Evolutionary conservation across 2,797 vertebrate species (phyloP), one percentile per base, ranked within the genome.

Genomic region (Takifugu rubripes): DNA sequence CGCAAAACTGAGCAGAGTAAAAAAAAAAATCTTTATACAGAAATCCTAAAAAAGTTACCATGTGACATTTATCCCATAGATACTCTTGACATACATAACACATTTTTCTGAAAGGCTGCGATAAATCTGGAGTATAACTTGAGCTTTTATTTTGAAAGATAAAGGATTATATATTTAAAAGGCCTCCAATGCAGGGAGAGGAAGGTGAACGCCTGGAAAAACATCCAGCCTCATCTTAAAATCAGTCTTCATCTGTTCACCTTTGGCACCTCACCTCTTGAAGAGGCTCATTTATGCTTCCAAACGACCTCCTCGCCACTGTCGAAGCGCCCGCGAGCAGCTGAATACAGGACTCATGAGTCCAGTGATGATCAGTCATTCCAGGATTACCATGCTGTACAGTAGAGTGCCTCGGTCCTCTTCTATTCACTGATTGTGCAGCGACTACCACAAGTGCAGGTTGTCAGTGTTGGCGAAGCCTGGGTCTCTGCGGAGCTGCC

Each of bases 391-490:
- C 11, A n/a, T 3, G 6, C 15, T 3, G 1, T 48, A 49, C 6
- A 59, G 45, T 26, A 27, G 49, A 9, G 3, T 48, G 56, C 16
- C 33, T 57, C 52, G 10, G 42, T 29, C 29, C 1, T 46, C 16
- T 3, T 1, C 15, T 26, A 54, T 24, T 50, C 3, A 16, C 36
- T 16, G 17, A 25, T 33, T 25, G 4, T 3, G 40, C 26, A 29
- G 52, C 8, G 6, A 10, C 72, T 86, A 95, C 94, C 94, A 97
- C 66, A 98, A 85, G 68, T 94, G 90, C 0, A 94, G 90, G 12
- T 93, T 93, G 3, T 93, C 86, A 3, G 90, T 90, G 50, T 88
- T 87, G 44, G 89, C 66, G 0, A 96, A 96, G 58, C 94, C 94
- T 0, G 95, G 94, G 3, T 93, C 88, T 1, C 92, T 80, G 40